A percentile compares a stretch with the other conserved stretches of the same genome.
phyloP scores from a whole-genome alignment of 1,140 invertebrate species.

The Drosophila busckii region DNA sequence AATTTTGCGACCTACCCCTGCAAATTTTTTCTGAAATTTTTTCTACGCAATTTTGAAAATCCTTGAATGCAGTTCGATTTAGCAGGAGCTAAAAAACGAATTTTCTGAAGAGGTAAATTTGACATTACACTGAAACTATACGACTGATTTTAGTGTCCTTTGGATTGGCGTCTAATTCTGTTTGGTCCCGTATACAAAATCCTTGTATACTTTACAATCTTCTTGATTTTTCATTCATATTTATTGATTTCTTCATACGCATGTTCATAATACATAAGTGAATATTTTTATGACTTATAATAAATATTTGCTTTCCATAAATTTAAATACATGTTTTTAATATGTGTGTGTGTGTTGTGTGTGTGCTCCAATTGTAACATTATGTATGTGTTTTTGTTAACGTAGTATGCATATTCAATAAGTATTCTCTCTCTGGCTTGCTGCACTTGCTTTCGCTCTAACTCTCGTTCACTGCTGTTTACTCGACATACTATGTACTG shows the following conservation, averaged over 20 bases:
- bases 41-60: too few species aligned
- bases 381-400: constrained; percentile 36
- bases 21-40: too few species aligned
- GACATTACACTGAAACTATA: too few species aligned
- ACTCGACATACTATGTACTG: constrained; percentile 11
- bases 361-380: constrained; percentile 61
- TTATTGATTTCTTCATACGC: constrained; percentile 70
- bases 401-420: constrained; percentile 43
- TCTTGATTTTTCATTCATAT: constrained; percentile 69
- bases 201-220: too few species aligned
- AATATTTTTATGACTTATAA: constrained; percentile 67
- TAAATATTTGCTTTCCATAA: constrained; percentile 60
- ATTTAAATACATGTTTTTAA: constrained; percentile 58
- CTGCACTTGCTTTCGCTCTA: constrained; percentile 6
- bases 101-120: too few species aligned
- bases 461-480: background rate
- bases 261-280: constrained; percentile 76
- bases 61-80: too few species aligned
- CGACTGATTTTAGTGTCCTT: too few species aligned
- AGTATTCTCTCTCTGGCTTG: constrained; percentile 26
- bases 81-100: too few species aligned
- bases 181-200: too few species aligned
- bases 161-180: too few species aligned
- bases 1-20: too few species aligned
- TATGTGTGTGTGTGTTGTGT: constrained; percentile 35